Evolutionary conservation across 2,113 vertebrate genomes (phyloP).

Genomic region (Oceanites oceanicus): DNA sequence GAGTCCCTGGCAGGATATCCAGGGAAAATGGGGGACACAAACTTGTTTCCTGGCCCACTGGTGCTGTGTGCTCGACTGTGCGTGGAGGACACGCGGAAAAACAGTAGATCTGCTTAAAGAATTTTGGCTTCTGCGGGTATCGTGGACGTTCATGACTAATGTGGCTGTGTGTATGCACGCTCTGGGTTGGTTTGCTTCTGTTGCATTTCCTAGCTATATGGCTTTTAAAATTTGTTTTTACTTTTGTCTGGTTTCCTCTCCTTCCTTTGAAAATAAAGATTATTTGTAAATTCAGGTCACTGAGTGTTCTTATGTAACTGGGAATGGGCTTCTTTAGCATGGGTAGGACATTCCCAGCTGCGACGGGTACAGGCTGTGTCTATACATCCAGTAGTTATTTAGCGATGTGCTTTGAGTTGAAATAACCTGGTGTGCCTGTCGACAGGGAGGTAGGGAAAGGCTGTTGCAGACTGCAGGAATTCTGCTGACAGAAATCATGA

Average conservation of each 20-base stretch:
- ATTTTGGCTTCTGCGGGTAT: neutral
- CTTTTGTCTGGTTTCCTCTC: neutral
- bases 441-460: neutral
- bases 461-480: neutral
- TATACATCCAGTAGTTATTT: neutral
- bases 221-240: neutral
- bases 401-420: neutral
- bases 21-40: neutral
- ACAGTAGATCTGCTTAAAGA: neutral
- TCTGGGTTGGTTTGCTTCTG: neutral
- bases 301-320: neutral
- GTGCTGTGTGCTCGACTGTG: neutral
- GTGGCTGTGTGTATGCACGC: neutral
- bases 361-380: neutral
- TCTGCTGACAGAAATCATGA: neutral
- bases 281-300: conserved; percentile 28
- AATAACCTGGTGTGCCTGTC: neutral
- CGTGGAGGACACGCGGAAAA: neutral
- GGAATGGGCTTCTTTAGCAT: neutral
- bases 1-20: neutral
- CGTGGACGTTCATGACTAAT: fast-evolving
- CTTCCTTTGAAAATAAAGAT: neutral
- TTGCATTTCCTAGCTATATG: neutral
- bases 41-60: neutral
- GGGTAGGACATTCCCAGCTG: neutral